These are phyloP conservation scores for Neotragus moschatus DNA, from an alignment of 2,113 vertebrate genomes.

Conservation along the genomic window DNA sequence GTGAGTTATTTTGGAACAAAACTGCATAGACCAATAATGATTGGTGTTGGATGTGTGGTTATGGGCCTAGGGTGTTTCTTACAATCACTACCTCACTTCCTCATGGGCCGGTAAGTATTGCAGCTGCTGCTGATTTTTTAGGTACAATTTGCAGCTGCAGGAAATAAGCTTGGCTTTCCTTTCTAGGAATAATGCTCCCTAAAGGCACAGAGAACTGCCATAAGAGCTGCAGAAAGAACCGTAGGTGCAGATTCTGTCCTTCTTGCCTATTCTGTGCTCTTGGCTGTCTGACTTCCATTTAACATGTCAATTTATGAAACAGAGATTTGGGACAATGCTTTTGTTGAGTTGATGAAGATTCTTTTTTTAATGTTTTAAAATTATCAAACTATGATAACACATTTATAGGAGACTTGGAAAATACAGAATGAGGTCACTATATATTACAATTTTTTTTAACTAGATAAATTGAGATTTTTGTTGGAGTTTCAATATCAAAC, in stretches of 20 bases:
- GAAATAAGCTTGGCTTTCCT: not conserved
- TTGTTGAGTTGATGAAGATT: not conserved
- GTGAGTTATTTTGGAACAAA: constrained; percentile 96
- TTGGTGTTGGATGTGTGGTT: constrained; percentile 87
- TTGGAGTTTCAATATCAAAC: not conserved
- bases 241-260: not conserved
- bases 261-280: not conserved
- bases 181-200: not conserved
- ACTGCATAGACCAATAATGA: constrained; percentile 91
- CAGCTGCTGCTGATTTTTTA: not conserved
- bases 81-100: constrained; percentile 93
- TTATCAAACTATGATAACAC: not conserved
- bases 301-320: not conserved
- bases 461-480: not conserved
- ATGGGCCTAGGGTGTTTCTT: constrained; percentile 91
- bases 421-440: not conserved
- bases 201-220: fast-evolving
- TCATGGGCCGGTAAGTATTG: constrained; percentile 88
- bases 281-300: not conserved
- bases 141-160: not conserved
- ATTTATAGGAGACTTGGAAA: not conserved
- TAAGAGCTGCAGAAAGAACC: not conserved
- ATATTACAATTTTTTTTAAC: not conserved
- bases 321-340: not conserved
- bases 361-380: not conserved